Base-by-base conservation (phyloP, 2,113 vertebrate species). In the Steatornis caripensis region DNA sequence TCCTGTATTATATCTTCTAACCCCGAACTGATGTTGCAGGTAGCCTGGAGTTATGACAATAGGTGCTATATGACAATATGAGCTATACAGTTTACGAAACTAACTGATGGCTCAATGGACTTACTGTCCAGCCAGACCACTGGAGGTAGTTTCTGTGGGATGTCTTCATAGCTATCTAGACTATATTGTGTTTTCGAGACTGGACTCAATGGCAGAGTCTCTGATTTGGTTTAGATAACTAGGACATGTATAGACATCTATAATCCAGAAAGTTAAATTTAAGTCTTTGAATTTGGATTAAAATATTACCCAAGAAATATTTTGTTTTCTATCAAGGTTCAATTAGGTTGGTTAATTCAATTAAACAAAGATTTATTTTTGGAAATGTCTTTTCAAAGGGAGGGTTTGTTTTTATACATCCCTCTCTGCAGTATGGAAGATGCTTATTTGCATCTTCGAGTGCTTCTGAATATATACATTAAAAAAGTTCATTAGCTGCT, bases 301-400 rank as follows among this genome's bases (percentile, higher is more conserved):
- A 3, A 84, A 24, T 36, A 41, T 30, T 53, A 53, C 9, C 9
- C 12, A 81, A 45, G 0, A 80, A 84, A 21, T 60, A 60, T 23
- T 72, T 60, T 16, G 13, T 62, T 89, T 95, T 65, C 15, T 65
- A 39, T 4, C 15, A n/a, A 61, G 16, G 14, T 57, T 82, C 3
- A 41, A 7, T 36, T 72, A 64, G 2, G 10, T 43, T 55, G 20
- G 5, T 3, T 66, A 62, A 77, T 70, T 46, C 1, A 74, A n/a
- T 70, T n/a, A n/a, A 5, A 22, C 2, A 58, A 48, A 55, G 4
- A 36, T 19, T 19, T 3, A 17, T 62, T 12, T 2, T 1, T 19
- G 48, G n/a, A 22, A 19, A 6, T 12, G 4, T 15, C 1, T 70
- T 64, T 55, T 43, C 17, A 61, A 64, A 48, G 3, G 2, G 6